Evolutionary conservation across 2,113 vertebrate genomes (phyloP), one percentile per base, ranked within the genome.

Genomic region (Bubo bubo): DNA sequence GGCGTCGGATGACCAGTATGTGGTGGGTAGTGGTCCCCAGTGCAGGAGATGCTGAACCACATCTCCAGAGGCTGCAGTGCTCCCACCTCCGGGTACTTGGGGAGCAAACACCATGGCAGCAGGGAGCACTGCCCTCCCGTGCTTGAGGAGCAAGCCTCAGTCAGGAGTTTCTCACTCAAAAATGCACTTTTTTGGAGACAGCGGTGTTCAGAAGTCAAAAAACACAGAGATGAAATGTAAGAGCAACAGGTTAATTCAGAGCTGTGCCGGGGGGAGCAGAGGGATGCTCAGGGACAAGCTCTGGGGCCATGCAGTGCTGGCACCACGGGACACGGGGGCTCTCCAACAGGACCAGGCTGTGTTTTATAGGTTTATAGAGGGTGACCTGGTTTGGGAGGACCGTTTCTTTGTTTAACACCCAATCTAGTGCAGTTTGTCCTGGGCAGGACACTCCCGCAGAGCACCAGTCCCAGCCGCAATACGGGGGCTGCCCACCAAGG

Each of bases 351-450:
- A 37, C 47, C 4, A 10, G 39, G 68, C 58, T 41, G 32, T 32
- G 34, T 16, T 45, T 45, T 63, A 3, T 34, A 28, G 56, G 13
- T 67, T 37, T n/a, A 18, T 7, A 15, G 14, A 23, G 23, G 20
- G 16, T 8, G 18, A 58, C 5, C 3, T 4, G 21, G 30, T 27
- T 18, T 0, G 2, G 24, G 22, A 22, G 45, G 34, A 34, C 12
- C 26, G 19, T 4, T 49, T 37, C 55, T 30, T 28, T 28, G 58
- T 26, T 45, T 6, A 8, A 32, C 34, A 4, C 82, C 20, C 1
- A 0, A 8, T 3, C 50, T 19, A 7, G 17, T 1, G 6, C 66
- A 35, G 24, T 6, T 22, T 2, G 0, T 5, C 56, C 45, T 5
- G 39, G 63, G 34, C 39, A 39, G 63, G 63, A 37, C 20, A 12